phyloP scores from a whole-genome alignment of 1,140 invertebrate species.

The Venturia canescens region DNA sequence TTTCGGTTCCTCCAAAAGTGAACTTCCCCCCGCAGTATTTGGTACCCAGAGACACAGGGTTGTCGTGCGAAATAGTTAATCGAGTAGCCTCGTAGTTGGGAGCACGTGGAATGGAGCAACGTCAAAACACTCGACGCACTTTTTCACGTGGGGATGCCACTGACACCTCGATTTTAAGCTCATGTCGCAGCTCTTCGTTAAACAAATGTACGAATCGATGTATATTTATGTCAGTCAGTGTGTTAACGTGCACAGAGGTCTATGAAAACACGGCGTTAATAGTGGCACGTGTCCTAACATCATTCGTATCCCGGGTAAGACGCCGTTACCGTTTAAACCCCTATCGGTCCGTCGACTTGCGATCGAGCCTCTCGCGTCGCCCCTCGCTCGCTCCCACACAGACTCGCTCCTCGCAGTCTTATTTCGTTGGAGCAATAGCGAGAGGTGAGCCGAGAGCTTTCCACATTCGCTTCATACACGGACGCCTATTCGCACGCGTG shows the following conservation, averaged over 20 bases:
- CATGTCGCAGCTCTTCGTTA: background rate
- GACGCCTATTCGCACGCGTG: background rate
- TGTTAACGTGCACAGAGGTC: background rate
- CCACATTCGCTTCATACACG: background rate
- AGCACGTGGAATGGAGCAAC: too few relatives aligned
- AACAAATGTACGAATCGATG: background rate
- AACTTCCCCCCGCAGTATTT: too few relatives aligned
- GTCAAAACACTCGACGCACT: too few relatives aligned
- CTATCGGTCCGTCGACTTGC: constrained; percentile 58
- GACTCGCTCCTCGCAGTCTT: background rate
- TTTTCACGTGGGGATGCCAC: too few relatives aligned
- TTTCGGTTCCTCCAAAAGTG: too few relatives aligned
- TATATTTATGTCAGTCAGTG: background rate
- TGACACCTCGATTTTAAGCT: too few relatives aligned
- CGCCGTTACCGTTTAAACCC: constrained; percentile 57
- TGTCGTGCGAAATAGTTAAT: too few relatives aligned
- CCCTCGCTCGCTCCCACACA: constrained; percentile 18
- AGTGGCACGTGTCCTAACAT: constrained; percentile 51
- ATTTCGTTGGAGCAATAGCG: background rate
- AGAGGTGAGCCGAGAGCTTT: constrained; percentile 24
- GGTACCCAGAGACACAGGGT: too few relatives aligned
- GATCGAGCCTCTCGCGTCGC: constrained; percentile 46
- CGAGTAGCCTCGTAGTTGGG: too few relatives aligned
- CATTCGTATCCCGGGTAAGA: constrained; percentile 50
- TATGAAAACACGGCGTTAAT: constrained; percentile 16